phyloP scores from a whole-genome alignment of 2,797 vertebrate genomes.

The Meriones psammophilus region DNA sequence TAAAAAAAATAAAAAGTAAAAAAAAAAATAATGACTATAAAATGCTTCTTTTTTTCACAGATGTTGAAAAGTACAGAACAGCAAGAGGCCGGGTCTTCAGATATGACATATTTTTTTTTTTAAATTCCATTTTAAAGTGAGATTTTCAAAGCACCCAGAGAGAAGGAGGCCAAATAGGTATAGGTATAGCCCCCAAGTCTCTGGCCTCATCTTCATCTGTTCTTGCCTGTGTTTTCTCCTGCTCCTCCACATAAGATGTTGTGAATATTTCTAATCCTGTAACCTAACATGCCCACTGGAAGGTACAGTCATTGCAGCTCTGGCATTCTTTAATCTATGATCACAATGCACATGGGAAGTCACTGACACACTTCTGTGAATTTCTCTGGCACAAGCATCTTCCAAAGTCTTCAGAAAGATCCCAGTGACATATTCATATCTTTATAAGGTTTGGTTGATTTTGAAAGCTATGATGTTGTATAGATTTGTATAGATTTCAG shows the following conservation, averaged over 20 bases:
- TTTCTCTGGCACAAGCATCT: neutral
- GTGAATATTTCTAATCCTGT: neutral
- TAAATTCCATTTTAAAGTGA: conserved; percentile 1
- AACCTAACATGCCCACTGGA: neutral
- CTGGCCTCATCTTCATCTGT: neutral
- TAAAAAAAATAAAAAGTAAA: too few relatives aligned
- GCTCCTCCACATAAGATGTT: neutral
- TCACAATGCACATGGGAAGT: neutral
- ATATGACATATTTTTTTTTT: neutral
- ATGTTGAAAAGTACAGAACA: neutral
- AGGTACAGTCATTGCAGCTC: neutral
- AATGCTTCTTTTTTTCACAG: neutral
- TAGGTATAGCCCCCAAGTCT: neutral
- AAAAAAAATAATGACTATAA: neutral
- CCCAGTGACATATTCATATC: neutral
- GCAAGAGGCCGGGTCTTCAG: neutral
- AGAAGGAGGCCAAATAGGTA: neutral
- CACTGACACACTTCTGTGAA: neutral
- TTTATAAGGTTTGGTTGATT: neutral
- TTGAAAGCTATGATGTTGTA: neutral
- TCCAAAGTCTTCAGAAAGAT: neutral
- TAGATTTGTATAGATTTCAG: neutral
- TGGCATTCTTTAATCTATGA: neutral
- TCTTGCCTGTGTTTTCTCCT: neutral
- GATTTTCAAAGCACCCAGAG: neutral